Percentiles rank a stretch among this genome's conserved stretches.
Evolutionary conservation across 2,888 invertebrate genomes (phyloP).

Genomic region (Agrochola macilenta): DNA sequence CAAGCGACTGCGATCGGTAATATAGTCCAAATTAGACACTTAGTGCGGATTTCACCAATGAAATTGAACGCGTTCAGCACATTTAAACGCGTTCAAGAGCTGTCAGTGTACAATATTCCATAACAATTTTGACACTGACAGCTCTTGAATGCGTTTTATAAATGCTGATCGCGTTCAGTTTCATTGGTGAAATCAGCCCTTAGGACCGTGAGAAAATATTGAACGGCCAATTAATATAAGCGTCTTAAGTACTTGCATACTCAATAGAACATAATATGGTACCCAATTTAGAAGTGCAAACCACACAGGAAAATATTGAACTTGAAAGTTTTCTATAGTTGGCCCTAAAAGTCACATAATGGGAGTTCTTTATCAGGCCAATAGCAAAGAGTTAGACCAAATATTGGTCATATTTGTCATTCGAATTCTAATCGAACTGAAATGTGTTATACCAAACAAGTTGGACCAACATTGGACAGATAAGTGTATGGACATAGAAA

Average conservation of each 20-base stretch:
- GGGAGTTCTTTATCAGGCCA: constrained; percentile 46
- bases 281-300: constrained; percentile 37
- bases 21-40: constrained; percentile 30
- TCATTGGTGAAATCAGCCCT: no score
- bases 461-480: constrained; percentile 72
- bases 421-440: constrained; percentile 68
- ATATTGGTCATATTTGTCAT: constrained; percentile 60
- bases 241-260: constrained; percentile 3
- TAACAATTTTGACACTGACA: no score
- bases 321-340: constrained; percentile 24
- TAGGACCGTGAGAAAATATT: constrained; percentile 44
- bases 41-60: no score
- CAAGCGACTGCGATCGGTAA: constrained; percentile 21
- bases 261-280: constrained; percentile 29
- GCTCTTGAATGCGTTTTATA: no score
- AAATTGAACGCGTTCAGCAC: no score
- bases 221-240: constrained; percentile 12
- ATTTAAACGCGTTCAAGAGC: no score
- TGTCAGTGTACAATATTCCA: no score
- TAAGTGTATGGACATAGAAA: constrained; percentile 73
- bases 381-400: constrained; percentile 62
- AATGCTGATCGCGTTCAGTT: no score
- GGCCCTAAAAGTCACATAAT: constrained; percentile 41
- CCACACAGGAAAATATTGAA: constrained; percentile 30
- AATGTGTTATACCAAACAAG: constrained; percentile 66